These are phyloP conservation scores for Petroica traversi DNA, from an alignment of 2,113 vertebrate species.

Conservation along the genomic window DNA sequence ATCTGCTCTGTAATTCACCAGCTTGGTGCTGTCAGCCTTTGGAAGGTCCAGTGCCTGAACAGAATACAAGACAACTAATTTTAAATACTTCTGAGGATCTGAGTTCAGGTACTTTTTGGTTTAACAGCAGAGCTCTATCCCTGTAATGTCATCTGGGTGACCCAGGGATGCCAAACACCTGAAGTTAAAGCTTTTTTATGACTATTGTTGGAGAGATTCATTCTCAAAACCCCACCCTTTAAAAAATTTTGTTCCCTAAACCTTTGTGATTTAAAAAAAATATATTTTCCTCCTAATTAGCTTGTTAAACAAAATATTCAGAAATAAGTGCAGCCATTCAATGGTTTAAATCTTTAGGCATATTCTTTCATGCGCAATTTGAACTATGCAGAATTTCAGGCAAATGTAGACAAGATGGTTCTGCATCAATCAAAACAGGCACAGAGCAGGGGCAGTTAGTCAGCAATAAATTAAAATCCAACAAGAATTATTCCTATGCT, in stretches of 20 bases:
- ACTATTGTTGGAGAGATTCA: fast-evolving
- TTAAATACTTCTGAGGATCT: neutral
- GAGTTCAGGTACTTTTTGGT: neutral
- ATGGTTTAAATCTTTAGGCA: neutral
- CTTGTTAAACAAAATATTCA: neutral
- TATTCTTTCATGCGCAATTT: neutral
- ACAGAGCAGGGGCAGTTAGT: neutral
- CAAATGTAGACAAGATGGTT: neutral
- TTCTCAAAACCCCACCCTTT: neutral
- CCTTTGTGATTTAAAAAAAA: no score
- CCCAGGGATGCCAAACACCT: neutral
- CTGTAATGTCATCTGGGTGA: neutral
- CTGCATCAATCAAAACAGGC: neutral
- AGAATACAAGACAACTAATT: neutral
- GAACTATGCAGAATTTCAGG: neutral
- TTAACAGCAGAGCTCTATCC: neutral
- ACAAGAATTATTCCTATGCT: neutral
- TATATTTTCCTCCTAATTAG: neutral
- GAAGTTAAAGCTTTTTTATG: neutral
- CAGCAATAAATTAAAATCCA: neutral
- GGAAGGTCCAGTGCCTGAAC: neutral
- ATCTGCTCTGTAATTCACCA: neutral
- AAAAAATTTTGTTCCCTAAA: neutral
- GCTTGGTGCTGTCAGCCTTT: neutral
- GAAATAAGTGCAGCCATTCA: neutral